phyloP scores from a whole-genome alignment of 2,113 vertebrate species.

The Chloropsis cyanopogon region DNA sequence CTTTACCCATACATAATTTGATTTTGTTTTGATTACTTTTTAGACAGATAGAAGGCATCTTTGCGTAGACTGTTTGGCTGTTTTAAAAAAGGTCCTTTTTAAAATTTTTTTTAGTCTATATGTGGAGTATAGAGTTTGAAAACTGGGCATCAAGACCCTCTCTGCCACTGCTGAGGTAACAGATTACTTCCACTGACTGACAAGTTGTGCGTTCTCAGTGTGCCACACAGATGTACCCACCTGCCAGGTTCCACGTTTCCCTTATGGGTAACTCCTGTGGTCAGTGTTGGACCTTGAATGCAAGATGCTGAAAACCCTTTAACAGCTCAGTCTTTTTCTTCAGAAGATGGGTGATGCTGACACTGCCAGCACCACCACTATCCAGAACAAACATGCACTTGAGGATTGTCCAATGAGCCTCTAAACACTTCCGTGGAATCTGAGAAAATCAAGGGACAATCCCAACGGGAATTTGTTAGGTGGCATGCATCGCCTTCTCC shows the following conservation, averaged over 20 bases:
- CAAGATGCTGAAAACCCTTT: neutral
- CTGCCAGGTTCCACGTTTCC: neutral
- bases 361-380: neutral
- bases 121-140: neutral
- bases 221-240: neutral
- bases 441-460: neutral
- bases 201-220: neutral
- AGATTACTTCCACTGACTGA: neutral
- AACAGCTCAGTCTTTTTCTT: neutral
- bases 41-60: neutral
- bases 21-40: neutral
- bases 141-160: neutral
- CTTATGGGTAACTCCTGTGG: neutral
- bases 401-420: neutral
- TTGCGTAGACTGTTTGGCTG: neutral
- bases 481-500: neutral
- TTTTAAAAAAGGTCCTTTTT: neutral
- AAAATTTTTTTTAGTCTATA: neutral
- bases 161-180: neutral
- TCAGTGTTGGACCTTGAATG: neutral
- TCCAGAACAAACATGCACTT: neutral
- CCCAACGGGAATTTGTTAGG: neutral
- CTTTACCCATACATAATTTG: neutral
- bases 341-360: neutral
- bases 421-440: neutral